Evolutionary conservation across 2,113 vertebrate species (phyloP).

Genomic region (Cyprinodon tularosa): DNA sequence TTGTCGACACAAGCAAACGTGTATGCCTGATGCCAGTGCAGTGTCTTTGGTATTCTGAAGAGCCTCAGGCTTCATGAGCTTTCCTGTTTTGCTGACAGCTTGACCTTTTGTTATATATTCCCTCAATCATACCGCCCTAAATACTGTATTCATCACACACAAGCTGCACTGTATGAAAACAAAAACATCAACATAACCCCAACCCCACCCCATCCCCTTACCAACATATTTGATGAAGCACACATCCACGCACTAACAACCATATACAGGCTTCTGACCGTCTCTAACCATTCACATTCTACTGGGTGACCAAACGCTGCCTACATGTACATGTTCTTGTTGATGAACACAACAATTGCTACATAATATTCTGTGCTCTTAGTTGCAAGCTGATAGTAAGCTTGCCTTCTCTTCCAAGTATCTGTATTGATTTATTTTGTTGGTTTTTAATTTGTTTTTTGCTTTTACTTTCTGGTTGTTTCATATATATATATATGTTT

Average conservation of each 20-base stretch:
- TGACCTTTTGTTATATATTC: constrained; percentile 73
- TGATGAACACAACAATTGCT: constrained; percentile 49
- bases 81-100: constrained; percentile 62
- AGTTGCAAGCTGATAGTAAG: constrained; percentile 52
- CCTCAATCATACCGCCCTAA: constrained; percentile 60
- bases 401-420: constrained; percentile 42
- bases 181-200: not conserved
- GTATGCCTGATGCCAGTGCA: constrained; percentile 20
- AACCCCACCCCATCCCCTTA: not conserved
- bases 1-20: constrained; percentile 10
- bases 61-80: constrained; percentile 37
- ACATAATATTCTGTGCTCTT: constrained; percentile 62
- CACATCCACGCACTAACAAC: not conserved
- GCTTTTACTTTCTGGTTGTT: constrained; percentile 51
- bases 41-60: constrained; percentile 59
- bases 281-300: constrained; percentile 45
- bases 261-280: constrained; percentile 6
- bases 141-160: constrained; percentile 68
- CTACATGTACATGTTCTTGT: constrained; percentile 59
- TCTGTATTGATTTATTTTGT: constrained; percentile 32
- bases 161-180: constrained; percentile 24
- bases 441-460: constrained; percentile 49
- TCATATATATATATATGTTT: not conserved
- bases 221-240: constrained; percentile 1
- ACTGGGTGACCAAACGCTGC: constrained; percentile 66